Percentiles rank a stretch among this genome's conserved stretches.
These are phyloP conservation scores for Agapostemon virescens DNA, from an alignment of 2,888 invertebrate genomes.

Conservation along the genomic window DNA sequence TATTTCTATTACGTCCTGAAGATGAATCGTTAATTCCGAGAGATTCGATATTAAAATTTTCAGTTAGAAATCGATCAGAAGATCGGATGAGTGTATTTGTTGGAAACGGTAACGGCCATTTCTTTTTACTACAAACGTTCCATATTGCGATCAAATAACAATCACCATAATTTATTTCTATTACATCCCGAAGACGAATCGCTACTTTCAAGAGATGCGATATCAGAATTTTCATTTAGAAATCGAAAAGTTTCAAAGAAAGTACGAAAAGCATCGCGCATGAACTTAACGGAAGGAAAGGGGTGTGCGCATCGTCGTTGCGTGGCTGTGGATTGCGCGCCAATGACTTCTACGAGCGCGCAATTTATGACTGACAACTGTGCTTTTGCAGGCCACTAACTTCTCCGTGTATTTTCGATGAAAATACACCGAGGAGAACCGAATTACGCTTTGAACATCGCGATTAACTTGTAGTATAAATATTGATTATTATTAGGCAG, in stretches of 20 bases:
- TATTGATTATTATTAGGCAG: constrained; percentile 6
- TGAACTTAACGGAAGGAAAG: background rate
- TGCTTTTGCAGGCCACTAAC: constrained; percentile 27
- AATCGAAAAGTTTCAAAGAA: background rate
- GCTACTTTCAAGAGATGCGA: background rate
- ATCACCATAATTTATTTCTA: background rate
- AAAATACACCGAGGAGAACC: constrained; percentile 17
- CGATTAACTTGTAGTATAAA: background rate
- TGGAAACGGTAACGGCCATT: too few relatives aligned
- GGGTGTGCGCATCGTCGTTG: constrained; percentile 12
- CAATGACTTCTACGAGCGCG: constrained; percentile 38
- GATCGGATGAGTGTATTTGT: too few relatives aligned
- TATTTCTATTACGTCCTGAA: too few relatives aligned
- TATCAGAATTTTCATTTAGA: background rate
- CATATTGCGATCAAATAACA: background rate
- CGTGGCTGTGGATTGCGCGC: constrained; percentile 19
- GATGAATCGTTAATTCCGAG: too few relatives aligned
- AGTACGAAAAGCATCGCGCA: background rate
- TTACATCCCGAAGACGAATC: background rate
- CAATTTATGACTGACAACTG: constrained; percentile 61
- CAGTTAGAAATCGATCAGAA: too few relatives aligned
- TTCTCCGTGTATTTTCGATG: constrained; percentile 44
- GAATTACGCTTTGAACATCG: background rate
- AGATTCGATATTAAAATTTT: too few relatives aligned
- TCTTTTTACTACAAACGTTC: too few relatives aligned